Base-by-base conservation (phyloP, 2,888 invertebrate species). In the Athalia circularis region DNA sequence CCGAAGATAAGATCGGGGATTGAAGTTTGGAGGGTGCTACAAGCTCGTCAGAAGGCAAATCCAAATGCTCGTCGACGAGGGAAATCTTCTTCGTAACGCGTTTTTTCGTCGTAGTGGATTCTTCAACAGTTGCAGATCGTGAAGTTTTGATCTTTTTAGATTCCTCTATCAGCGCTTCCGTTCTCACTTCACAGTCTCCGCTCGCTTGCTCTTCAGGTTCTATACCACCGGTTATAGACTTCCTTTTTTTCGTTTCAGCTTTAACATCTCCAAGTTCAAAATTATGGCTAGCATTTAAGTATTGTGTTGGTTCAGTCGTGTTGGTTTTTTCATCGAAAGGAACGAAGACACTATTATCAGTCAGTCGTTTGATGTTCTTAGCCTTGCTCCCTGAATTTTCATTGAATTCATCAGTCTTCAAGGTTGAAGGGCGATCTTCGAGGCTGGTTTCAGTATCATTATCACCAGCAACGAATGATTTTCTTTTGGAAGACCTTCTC, bases 11-110 rank as follows among this genome's bases (percentile, higher is more conserved):
- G 50, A 52, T n/a, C 54, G 68, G 50, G 29, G 15, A 11, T 45
- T 72, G 57, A 47, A 13, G 13, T 13, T 72, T 47, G n/a, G 52
- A 45, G 5, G 47, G 43, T 59, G 45, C 3, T 13, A 7, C 5
- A 2, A 59, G 59, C 7, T 72, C 72, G 45, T 72, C 59, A 1
- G 57, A 43, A 45, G 57, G 57, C 59, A 72, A 72, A 47, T 84
- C 82, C 11, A 75, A 13, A 8, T 80, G 82, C 9, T 84, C 84
- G 0, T 84, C 83, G 0, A 75, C 15, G 11, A 80, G 68, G 0
- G 83, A 84, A 67, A 81, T 85, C 47, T 82, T 84, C 64, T 82
- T 86, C 0, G 82, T 79, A 0, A 59, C 78, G 5, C 86, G 80
- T 77, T 85, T 87, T 64, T 84, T 87, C 4, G 81, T 80, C 6